Base-by-base conservation (phyloP, 2,888 invertebrate genomes). In the Ctena decussata region DNA sequence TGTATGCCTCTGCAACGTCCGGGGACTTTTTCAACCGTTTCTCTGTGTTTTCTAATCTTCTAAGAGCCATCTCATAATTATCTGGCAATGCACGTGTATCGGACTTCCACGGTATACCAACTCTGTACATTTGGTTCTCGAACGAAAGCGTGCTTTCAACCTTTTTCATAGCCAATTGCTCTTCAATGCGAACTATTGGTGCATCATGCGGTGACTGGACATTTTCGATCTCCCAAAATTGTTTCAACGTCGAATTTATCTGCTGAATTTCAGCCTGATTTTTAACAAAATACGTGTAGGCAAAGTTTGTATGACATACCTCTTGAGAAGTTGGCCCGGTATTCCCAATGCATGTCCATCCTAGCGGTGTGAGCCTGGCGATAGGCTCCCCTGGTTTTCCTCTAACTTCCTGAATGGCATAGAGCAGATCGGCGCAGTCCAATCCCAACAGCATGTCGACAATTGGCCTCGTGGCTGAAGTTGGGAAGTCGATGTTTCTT, bases 261-360 rank as follows among this genome's bases (percentile, higher is more conserved):
- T 74, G 3, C 24, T 69, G 27, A 27, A 30, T 35, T 69, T 37
- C 60, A 60, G 30, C 18, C 32, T 53, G 39, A 30, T 76, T 35
- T 73, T 41, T 32, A 2, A 57, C 41, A 57, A 76, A 76, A 37
- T 53, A 76, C 0, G 76, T 35, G 18, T 39, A 18, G 24, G 60
- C 60, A 12, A 76, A 76, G 39, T 76, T 27, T 37, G 37, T 35
- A n/a, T 53, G 53, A 53, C 53, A 53, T 35, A 27, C 39, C 37
- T 53, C 57, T 15, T 21, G 18, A 49, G 1, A 24, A 6, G 3
- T 57, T 5, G 30, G 18, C n/a, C 41, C 24, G 6, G 49, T 24
- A 39, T 65, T 57, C 18, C 82, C 84, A 46, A 82, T 79, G 69
- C 84, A 84, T n/a, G 84, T 89, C 87, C 86, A 90, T 18, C 86